Conservation (phyloP, 1,140 invertebrate genomes). For the Macrostomum lignano region DNA sequence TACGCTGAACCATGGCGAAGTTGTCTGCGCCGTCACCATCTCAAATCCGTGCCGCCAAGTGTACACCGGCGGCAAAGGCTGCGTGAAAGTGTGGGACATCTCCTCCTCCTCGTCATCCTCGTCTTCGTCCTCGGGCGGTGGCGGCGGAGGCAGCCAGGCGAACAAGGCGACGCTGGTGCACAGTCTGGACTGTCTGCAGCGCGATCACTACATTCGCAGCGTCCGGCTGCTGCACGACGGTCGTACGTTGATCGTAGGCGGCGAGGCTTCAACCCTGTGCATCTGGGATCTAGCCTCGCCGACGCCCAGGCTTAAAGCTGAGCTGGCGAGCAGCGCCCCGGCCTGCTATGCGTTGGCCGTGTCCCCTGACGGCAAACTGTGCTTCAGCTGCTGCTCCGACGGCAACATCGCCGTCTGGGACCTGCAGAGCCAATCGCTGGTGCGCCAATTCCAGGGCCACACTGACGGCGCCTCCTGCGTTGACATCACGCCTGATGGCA, state of each 20-base stretch:
- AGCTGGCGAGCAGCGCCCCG: constrained; percentile 68
- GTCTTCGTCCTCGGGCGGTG: too few species aligned
- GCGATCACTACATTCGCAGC: constrained; percentile 49
- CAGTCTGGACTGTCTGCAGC: constrained; percentile 3
- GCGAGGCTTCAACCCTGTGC: constrained; percentile 70
- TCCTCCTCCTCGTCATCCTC: too few species aligned
- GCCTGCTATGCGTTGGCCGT: constrained; percentile 90
- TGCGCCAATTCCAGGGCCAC: constrained; percentile 63
- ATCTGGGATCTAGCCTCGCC: constrained; percentile 65
- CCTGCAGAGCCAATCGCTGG: constrained; percentile 46
- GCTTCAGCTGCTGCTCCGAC: constrained; percentile 58
- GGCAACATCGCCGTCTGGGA: constrained; percentile 86
- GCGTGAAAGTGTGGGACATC: constrained; percentile 65
- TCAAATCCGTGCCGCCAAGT: constrained; percentile 52
- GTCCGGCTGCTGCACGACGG: constrained; percentile 69
- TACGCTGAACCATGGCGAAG: constrained; percentile 71
- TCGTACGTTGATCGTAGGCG: constrained; percentile 77
- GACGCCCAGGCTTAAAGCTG: constrained; percentile 18
- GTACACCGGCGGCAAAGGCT: constrained; percentile 88
- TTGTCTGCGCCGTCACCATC: constrained; percentile 61
- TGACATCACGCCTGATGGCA: constrained; percentile 80
- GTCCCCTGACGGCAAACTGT: constrained; percentile 75
- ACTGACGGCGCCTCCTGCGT: constrained; percentile 89
- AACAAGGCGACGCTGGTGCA: constrained; percentile 32
- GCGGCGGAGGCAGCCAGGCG: too few species aligned